A percentile compares a stretch with the other conserved stretches of the same genome.
These are phyloP conservation scores for Latheticus oryzae DNA, from an alignment of 2,888 invertebrate species.

Conservation along the genomic window DNA sequence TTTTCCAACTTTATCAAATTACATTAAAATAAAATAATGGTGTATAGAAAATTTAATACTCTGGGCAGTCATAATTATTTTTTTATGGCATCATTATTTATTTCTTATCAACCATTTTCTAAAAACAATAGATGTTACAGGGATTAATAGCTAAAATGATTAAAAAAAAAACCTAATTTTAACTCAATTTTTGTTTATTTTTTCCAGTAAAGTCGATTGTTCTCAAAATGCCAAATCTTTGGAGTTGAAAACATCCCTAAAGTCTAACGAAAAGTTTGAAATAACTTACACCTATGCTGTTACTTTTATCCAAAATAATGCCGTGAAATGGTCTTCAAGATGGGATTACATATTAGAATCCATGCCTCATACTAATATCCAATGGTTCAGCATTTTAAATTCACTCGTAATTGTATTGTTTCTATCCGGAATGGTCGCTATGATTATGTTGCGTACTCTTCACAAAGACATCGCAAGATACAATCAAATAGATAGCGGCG, in stretches of 20 bases:
- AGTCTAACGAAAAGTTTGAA: conserved; percentile 67
- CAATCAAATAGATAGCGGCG: conserved; percentile 92
- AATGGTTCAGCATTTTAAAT: conserved; percentile 99
- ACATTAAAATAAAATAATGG: too few relatives aligned
- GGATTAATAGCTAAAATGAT: too few relatives aligned
- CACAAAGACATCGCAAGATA: conserved; percentile 99
- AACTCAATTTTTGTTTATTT: conserved; percentile 4
- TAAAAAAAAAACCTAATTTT: background rate
- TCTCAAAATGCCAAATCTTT: conserved; percentile 70
- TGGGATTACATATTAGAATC: conserved; percentile 99
- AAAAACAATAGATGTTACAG: too few relatives aligned
- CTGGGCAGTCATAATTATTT: too few relatives aligned
- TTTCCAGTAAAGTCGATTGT: conserved; percentile 68
- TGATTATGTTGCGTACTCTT: conserved; percentile 96
- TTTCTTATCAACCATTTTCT: too few relatives aligned
- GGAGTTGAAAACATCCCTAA: conserved; percentile 67
- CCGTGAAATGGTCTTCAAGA: conserved; percentile 96
- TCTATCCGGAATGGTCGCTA: conserved; percentile 98
- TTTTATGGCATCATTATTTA: too few relatives aligned
- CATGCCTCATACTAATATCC: conserved; percentile 98
- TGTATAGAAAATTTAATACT: too few relatives aligned
- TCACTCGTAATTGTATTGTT: conserved; percentile 97
- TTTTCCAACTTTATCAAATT: too few relatives aligned
- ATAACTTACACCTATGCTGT: conserved; percentile 92
- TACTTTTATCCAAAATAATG: conserved; percentile 81